Conservation (phyloP, 2,888 invertebrate species). For the Lapara coniferarum region DNA sequence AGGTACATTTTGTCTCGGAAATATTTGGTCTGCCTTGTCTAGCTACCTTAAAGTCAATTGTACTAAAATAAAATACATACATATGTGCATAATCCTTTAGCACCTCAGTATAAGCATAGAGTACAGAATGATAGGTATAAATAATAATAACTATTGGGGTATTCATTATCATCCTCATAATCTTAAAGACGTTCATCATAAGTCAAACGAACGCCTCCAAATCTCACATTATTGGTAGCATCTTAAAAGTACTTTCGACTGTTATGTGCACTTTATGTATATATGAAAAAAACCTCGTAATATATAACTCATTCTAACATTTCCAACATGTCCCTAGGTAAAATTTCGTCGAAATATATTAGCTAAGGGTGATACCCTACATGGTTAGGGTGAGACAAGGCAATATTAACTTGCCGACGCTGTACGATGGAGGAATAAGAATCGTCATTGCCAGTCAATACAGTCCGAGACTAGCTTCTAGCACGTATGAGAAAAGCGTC, state of each 20-base stretch:
- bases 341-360: conserved; percentile 13
- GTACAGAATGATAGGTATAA: too few relatives aligned
- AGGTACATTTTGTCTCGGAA: too few relatives aligned
- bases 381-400: conserved; percentile 39
- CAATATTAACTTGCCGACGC: conserved; percentile 63
- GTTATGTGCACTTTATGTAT: background rate
- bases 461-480: conserved; percentile 31
- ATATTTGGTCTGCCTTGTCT: too few relatives aligned
- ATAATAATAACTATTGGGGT: too few relatives aligned
- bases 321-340: background rate
- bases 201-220: background rate
- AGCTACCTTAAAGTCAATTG: too few relatives aligned
- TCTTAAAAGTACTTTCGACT: too few relatives aligned
- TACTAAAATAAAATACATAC: too few relatives aligned
- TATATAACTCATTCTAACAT: background rate
- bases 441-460: conserved; percentile 37
- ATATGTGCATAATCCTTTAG: too few relatives aligned
- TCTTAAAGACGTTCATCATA: too few relatives aligned
- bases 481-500: conserved; percentile 38
- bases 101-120: too few relatives aligned
- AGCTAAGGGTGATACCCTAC: conserved; percentile 34
- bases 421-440: conserved; percentile 58
- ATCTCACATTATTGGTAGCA: background rate
- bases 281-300: background rate
- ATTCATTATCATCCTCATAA: too few relatives aligned